A percentile compares a stretch with the other conserved stretches of the same genome.
Conservation (phyloP, 2,888 invertebrate genomes). For the Nymphalis c-album region DNA sequence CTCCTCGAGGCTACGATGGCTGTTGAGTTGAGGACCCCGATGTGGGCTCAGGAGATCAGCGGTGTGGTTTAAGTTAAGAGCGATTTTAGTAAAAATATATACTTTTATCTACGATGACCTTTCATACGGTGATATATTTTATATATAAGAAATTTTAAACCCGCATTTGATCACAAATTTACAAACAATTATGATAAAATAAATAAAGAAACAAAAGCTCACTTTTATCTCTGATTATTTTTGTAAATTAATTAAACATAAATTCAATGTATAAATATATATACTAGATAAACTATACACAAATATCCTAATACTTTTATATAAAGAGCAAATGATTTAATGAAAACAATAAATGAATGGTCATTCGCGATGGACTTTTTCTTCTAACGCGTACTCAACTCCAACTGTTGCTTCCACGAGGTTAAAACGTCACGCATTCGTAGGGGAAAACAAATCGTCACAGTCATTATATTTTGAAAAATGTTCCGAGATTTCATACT, state of each 20-base stretch:
- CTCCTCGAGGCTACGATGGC: constrained; percentile 60
- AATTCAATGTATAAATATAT: too few species aligned
- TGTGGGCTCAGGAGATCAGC: constrained; percentile 52
- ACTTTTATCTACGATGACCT: too few species aligned
- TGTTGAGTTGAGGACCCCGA: constrained; percentile 66
- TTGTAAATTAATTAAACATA: too few species aligned
- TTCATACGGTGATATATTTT: too few species aligned
- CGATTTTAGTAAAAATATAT: background rate
- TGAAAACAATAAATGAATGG: background rate
- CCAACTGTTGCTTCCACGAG: constrained; percentile 30
- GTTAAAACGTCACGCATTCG: constrained; percentile 25
- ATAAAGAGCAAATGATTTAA: background rate
- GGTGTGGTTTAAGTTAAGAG: constrained; percentile 45
- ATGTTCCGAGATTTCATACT: constrained; percentile 23
- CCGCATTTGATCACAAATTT: too few species aligned
- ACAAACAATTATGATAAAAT: too few species aligned
- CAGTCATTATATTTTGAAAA: constrained; percentile 28
- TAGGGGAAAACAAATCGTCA: constrained; percentile 18
- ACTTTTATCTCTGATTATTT: too few species aligned
- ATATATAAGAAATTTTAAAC: too few species aligned
- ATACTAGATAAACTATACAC: too few species aligned
- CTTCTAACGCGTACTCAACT: constrained; percentile 24
- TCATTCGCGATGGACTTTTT: background rate
- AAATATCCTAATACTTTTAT: background rate
- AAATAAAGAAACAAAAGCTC: too few species aligned